These are phyloP conservation scores for Diarsia brunnea DNA, from an alignment of 2,888 invertebrate species.

Conservation along the genomic window DNA sequence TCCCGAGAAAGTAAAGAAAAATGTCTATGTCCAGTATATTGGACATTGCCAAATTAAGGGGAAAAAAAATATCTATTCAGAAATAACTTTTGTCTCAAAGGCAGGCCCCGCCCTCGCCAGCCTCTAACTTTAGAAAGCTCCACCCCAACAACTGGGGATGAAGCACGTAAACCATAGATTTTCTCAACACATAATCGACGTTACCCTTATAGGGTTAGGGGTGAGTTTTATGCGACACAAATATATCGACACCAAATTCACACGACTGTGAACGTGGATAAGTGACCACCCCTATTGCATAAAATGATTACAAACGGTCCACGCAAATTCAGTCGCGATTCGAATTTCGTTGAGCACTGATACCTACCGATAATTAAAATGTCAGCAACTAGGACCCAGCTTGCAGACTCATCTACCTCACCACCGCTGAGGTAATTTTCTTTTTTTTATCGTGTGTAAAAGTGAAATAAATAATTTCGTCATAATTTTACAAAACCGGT, in stretches of 20 bases:
- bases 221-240: constrained; percentile 32
- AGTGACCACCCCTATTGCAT: constrained; percentile 81
- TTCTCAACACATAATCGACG: constrained; percentile 66
- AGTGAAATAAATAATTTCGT: background rate
- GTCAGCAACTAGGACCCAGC: constrained; percentile 90
- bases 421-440: constrained; percentile 91
- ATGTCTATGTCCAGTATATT: too few species aligned
- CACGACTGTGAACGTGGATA: constrained; percentile 59
- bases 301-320: constrained; percentile 76
- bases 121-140: constrained; percentile 73
- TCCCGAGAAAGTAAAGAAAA: too few species aligned
- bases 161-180: constrained; percentile 37
- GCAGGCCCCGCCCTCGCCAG: constrained; percentile 78
- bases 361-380: constrained; percentile 64
- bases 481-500: background rate
- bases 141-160: constrained; percentile 77
- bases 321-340: constrained; percentile 73
- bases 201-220: constrained; percentile 61
- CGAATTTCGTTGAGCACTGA: constrained; percentile 46
- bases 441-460: background rate
- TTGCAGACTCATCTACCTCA: constrained; percentile 93
- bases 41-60: too few species aligned
- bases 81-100: background rate
- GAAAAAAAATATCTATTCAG: too few species aligned
- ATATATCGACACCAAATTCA: constrained; percentile 50